Evolutionary conservation across 2,113 vertebrate genomes (phyloP).

Genomic region (Bettongia penicillata): DNA sequence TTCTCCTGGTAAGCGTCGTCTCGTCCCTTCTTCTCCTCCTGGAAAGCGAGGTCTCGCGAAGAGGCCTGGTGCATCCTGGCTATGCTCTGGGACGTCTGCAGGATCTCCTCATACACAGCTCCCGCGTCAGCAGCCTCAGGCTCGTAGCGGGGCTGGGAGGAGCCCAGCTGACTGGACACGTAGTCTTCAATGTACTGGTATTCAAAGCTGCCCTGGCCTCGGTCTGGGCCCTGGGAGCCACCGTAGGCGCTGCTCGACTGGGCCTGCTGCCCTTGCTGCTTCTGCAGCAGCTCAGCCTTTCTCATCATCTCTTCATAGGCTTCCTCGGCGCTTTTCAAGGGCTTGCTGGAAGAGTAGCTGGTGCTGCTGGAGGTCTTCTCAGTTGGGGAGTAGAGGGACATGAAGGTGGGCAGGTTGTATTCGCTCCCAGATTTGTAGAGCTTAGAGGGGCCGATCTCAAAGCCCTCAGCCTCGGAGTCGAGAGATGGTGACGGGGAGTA

Average conservation of each 20-base stretch:
- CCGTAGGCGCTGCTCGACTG: slow-evolving; percentile 82
- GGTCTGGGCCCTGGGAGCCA: slow-evolving; percentile 46
- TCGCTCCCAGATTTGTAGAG: slow-evolving; percentile 97
- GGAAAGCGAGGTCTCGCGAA: slow-evolving; percentile 81
- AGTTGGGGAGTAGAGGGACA: slow-evolving; percentile 97
- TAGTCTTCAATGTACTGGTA: slow-evolving; percentile 91
- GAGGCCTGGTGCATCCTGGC: slow-evolving; percentile 87
- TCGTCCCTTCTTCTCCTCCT: slow-evolving; percentile 78
- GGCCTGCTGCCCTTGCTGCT: slow-evolving; percentile 87
- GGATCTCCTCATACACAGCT: slow-evolving; percentile 92
- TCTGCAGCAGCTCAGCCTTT: slow-evolving; percentile 96
- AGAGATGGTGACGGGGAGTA: slow-evolving; percentile 98
- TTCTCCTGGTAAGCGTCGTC: slow-evolving; percentile 85
- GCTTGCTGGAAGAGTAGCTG: slow-evolving; percentile 88
- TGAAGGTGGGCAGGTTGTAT: slow-evolving; percentile 97
- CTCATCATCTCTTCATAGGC: slow-evolving; percentile 99
- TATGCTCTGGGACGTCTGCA: slow-evolving; percentile 88
- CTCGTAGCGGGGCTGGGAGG: slow-evolving; percentile 84
- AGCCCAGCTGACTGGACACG: slow-evolving; percentile 1
- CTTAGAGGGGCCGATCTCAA: slow-evolving; percentile 91
- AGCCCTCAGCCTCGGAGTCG: slow-evolving; percentile 96
- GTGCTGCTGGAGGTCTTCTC: slow-evolving; percentile 86
- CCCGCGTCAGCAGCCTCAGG: slow-evolving; percentile 83
- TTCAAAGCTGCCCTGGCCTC: slow-evolving; percentile 80
- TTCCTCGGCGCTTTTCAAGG: slow-evolving; percentile 97